Evolutionary conservation across 2,888 invertebrate genomes (phyloP).

Genomic region (Lydus trimaculatus): DNA sequence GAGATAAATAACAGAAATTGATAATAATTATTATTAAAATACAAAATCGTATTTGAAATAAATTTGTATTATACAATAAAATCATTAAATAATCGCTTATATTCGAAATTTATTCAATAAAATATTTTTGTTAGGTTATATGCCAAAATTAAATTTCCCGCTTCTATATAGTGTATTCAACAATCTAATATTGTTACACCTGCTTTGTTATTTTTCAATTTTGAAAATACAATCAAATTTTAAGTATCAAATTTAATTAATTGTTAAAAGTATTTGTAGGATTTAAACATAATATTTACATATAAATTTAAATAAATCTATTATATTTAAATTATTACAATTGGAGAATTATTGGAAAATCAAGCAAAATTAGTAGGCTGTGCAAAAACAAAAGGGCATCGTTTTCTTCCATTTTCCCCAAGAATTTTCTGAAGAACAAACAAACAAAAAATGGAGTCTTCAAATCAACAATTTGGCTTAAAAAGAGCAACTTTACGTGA

Average conservation of each 20-base stretch:
- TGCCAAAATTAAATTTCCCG: conserved; percentile 1
- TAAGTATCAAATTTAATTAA: not conserved
- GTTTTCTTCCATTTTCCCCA: not conserved
- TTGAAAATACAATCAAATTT: not conserved
- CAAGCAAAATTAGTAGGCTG: not conserved
- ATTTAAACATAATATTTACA: not conserved
- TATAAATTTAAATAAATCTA: not conserved
- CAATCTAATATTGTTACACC: not conserved
- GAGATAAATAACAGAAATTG: not conserved
- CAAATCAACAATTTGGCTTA: conserved; percentile 38
- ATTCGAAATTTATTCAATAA: not conserved
- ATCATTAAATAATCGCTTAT: not conserved
- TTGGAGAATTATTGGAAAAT: not conserved
- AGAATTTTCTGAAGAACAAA: not conserved
- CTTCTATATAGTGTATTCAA: not conserved
- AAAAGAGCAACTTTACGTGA: conserved; percentile 49
- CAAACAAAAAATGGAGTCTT: conserved; percentile 29
- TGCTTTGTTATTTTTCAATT: not conserved
- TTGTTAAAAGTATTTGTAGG: not conserved
- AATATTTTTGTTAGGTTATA: not conserved
- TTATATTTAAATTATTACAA: not conserved
- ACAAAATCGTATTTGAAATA: not conserved
- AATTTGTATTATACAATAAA: not conserved
- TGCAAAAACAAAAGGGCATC: not conserved
- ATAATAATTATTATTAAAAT: not conserved